phyloP scores from a whole-genome alignment of 2,888 invertebrate species.

The Nesidiocoris tenuis region DNA sequence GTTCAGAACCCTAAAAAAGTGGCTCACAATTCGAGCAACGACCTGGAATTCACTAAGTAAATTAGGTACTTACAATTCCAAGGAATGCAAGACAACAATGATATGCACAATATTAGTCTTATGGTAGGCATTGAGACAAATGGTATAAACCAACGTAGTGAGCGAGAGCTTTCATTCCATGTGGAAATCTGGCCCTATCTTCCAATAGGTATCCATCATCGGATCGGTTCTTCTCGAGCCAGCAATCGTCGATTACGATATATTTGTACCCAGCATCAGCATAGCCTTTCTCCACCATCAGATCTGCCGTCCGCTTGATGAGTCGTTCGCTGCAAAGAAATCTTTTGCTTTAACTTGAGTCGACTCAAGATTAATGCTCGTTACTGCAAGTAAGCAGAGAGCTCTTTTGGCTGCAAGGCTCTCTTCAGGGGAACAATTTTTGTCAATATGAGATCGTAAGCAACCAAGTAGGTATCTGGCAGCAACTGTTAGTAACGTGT shows the following conservation, averaged over 20 bases:
- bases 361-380: too few species aligned
- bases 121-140: background rate
- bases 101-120: background rate
- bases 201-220: constrained; percentile 63
- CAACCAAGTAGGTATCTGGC: too few species aligned
- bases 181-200: constrained; percentile 68
- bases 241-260: constrained; percentile 74
- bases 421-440: background rate
- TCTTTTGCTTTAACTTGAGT: background rate
- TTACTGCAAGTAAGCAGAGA: background rate
- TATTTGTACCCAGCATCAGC: constrained; percentile 71
- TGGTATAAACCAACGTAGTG: constrained; percentile 62
- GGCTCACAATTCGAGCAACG: too few species aligned
- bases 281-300: constrained; percentile 68
- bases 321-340: constrained; percentile 60
- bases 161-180: constrained; percentile 68
- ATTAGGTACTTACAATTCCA: too few species aligned
- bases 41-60: too few species aligned
- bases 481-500: too few species aligned
- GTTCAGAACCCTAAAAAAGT: too few species aligned
- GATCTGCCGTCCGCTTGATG: constrained; percentile 63
- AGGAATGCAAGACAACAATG: background rate
- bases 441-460: too few species aligned
- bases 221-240: constrained; percentile 67
- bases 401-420: too few species aligned